Evolutionary conservation across 2,113 vertebrate genomes (phyloP), one percentile per base, ranked within the genome.

Genomic region (Tragulus kanchil): DNA sequence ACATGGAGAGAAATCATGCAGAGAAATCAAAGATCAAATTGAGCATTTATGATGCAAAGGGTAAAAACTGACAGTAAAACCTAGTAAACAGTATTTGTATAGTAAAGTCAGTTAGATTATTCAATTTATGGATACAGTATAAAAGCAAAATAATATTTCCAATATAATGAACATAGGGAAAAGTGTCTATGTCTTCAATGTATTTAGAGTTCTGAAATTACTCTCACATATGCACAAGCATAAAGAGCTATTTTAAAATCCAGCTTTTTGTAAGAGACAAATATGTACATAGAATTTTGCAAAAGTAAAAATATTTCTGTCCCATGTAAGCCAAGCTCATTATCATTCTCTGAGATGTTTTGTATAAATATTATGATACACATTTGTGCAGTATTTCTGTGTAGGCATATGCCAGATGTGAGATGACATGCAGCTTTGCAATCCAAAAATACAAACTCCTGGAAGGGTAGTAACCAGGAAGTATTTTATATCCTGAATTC

Each of bases 51-150:
- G 10, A 87, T 97, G 92, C 91, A 95, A 69, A 96, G 89, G 94
- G 88, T 94, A 86, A 97, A 98, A 96, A 82, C 52, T 97, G 93
- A 95, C 65, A 97, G 78, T 97, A 95, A 98, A 89, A 95, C 85
- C 78, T 85, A 97, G 93, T 97, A 98, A 98, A 97, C 93, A 97
- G 69, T 21, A 98, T 98, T 97, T 98, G 48, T 98, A 94, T 97
- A 98, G 64, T 71, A 96, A 98, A 97, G 96, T 42, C 54, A 96
- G 69, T 97, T 95, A 97, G 59, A 97, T 93, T 94, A 94, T 86
- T 95, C 75, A 58, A 90, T 97, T 97, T 91, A 98, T 97, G 98
- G 97, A 97, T 98, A 89, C 21, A 98, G 78, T 64, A 89, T 95
- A 98, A 98, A 67, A 89, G 6, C 45, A 78, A 93, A 97, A 93